phyloP scores from a whole-genome alignment of 1,140 invertebrate species.

The Zaprionus taronus region DNA sequence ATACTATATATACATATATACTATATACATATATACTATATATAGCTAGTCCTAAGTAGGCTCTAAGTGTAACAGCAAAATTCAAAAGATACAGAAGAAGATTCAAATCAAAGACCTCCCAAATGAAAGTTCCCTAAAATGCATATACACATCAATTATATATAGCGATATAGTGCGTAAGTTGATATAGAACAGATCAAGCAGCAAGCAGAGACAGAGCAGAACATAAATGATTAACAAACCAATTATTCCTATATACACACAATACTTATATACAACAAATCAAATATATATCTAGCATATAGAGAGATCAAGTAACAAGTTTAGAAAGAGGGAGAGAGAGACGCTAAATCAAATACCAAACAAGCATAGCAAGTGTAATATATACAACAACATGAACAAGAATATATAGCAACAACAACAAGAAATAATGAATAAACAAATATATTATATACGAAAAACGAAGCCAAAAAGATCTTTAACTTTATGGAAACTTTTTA shows the following conservation, averaged over 20 bases:
- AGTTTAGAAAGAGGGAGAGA: constrained; percentile 57
- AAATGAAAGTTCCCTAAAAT: constrained; percentile 75
- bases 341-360: constrained; percentile 67
- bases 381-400: constrained; percentile 28
- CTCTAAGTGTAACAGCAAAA: constrained; percentile 56
- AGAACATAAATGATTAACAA: constrained; percentile 70
- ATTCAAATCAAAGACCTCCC: constrained; percentile 79
- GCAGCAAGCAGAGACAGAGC: constrained; percentile 11
- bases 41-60: constrained; percentile 46
- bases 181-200: constrained; percentile 41
- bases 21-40: constrained; percentile 9
- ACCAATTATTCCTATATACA: constrained; percentile 81
- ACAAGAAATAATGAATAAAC: constrained; percentile 11
- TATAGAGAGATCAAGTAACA: constrained; percentile 29
- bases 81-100: constrained; percentile 37
- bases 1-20: constrained; percentile 16
- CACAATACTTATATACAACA: constrained; percentile 61
- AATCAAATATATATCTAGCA: constrained; percentile 37
- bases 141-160: constrained; percentile 61
- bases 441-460: constrained; percentile 78
- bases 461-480: constrained; percentile 39
- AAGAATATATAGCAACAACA: constrained; percentile 50
- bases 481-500: constrained; percentile 41
- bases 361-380: constrained; percentile 75
- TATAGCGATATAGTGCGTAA: constrained; percentile 61